Base-by-base conservation (phyloP, 1,140 invertebrate species). In the Zaprionus ghesquierei region DNA sequence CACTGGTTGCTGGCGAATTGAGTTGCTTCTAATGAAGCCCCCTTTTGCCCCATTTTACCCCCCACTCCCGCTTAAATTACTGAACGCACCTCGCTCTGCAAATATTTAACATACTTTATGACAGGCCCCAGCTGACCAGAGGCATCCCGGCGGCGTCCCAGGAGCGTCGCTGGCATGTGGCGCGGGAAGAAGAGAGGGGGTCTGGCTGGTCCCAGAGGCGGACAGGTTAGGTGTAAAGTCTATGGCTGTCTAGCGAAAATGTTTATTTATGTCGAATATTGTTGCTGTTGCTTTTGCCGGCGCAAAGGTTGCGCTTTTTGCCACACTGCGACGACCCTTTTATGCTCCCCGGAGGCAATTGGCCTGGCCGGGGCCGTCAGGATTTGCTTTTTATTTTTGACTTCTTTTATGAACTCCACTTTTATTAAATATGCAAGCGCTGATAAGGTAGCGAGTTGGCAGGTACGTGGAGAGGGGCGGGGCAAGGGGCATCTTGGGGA, bases 51-150 rank as follows among this genome's bases (percentile, higher is more conserved):
- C n/a, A n/a, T n/a, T n/a, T n/a, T n/a, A n/a, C 29, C 8, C 5
- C 56, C 50, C 1, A 12, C 8, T 9, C 15, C 41, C 9, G 41
- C 62, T 64, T 60, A 76, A 86, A 76, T 70, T 73, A 59, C 78
- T 69, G 35, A 35, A 59, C 84, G 59, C 69, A 86, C 79, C 76
- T 78, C 46, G 75, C 58, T 74, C 65, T 70, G 82, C 59, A 86
- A 86, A 86, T 89, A 89, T 89, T 86, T 77, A 79, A 82, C 84
- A 86, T 86, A 82, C 79, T 89, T 86, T 86, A 87, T 77, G 82
- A 69, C 69, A 79, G 46, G 79, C 75, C 79, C 61, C 75, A 73
- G 84, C 68, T 78, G 78, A 68, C 79, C 79, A 71, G 58, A 77
- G 41, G 68, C 65, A 87, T 79, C 66, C 80, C 78, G 35, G 15